phyloP scores from a whole-genome alignment of 2,113 vertebrate species.

The Cebus imitator region DNA sequence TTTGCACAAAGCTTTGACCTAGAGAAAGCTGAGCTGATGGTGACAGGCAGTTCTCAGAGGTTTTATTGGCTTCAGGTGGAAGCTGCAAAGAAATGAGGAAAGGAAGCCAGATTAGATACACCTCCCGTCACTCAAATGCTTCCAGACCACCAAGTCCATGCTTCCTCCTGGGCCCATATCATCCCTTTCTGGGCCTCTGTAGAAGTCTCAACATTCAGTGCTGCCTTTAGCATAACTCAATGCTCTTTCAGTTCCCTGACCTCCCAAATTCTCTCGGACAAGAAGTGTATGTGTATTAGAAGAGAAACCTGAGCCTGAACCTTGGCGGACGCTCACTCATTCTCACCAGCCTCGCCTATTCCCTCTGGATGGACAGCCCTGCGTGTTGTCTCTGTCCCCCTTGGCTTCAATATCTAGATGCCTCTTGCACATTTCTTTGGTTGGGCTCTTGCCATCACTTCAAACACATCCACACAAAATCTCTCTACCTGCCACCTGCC shows the following conservation, averaged over 20 bases:
- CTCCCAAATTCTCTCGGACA: background rate
- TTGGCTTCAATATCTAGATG: background rate
- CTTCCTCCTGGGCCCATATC: background rate
- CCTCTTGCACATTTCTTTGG: background rate
- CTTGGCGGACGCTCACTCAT: background rate
- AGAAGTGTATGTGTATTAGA: no score
- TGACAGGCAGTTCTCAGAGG: conserved; percentile 52
- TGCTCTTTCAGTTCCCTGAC: background rate
- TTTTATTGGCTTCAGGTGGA: conserved; percentile 70
- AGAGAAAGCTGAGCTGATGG: conserved; percentile 64
- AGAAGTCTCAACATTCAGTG: background rate
- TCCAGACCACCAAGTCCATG: fast-evolving
- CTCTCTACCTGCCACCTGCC: background rate
- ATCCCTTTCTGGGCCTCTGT: background rate
- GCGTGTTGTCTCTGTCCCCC: background rate
- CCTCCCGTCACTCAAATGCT: background rate
- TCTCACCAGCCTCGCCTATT: fast-evolving
- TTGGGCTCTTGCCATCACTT: background rate
- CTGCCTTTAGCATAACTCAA: background rate
- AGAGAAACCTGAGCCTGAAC: background rate
- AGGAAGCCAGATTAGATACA: background rate
- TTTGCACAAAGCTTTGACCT: conserved; percentile 94
- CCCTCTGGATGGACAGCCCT: background rate
- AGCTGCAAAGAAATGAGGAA: conserved; percentile 73
- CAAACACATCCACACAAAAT: background rate